phyloP scores from a whole-genome alignment of 2,113 vertebrate species.

The Scolopax mira region DNA sequence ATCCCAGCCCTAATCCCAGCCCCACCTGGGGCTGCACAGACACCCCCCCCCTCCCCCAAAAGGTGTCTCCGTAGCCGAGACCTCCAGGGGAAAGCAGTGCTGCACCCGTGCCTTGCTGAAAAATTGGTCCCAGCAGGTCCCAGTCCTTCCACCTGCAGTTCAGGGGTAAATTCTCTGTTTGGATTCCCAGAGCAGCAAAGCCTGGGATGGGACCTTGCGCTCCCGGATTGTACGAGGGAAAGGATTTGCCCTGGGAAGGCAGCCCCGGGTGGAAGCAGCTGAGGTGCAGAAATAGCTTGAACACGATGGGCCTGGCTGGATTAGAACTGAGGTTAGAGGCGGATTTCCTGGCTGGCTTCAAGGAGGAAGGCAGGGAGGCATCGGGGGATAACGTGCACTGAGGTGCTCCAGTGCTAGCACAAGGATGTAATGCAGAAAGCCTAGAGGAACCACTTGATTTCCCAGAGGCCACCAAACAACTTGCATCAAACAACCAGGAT shows the following conservation, averaged over 20 bases:
- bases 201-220: background rate
- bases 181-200: background rate
- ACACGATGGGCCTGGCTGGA: background rate
- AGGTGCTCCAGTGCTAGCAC: background rate
- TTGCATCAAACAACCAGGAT: background rate
- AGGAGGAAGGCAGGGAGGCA: background rate
- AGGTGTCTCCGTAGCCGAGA: accelerated
- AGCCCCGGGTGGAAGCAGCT: background rate
- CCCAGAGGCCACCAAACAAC: background rate
- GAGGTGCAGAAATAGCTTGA: background rate
- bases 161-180: background rate
- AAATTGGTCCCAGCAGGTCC: background rate
- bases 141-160: background rate
- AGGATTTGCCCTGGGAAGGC: background rate
- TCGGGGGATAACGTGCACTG: background rate
- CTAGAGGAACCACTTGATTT: background rate
- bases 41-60: background rate
- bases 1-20: background rate
- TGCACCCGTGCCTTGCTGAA: background rate
- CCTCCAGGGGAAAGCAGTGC: accelerated
- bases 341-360: background rate
- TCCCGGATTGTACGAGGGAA: background rate
- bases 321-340: background rate
- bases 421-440: background rate
- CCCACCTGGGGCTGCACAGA: background rate